Percentiles rank a stretch among this genome's conserved stretches.
These are phyloP conservation scores for Callorhinus ursinus DNA, from an alignment of 2,113 vertebrate genomes.

Conservation along the genomic window DNA sequence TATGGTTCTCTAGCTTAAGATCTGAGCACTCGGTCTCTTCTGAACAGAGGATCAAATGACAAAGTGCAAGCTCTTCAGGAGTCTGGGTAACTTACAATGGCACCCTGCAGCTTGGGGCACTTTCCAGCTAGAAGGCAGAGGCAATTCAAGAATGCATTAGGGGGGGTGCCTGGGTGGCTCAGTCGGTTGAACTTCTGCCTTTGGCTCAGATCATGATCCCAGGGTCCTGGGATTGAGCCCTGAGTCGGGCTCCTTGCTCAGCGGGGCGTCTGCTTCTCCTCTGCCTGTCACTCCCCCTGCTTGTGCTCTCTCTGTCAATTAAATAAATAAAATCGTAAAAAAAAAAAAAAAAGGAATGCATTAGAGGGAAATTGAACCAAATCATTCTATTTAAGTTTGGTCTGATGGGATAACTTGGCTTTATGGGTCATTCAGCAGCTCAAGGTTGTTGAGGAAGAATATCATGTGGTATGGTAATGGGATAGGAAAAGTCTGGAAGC, in stretches of 20 bases:
- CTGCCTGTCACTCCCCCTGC: too few species aligned
- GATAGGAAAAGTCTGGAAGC: background rate
- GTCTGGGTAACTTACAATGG: background rate
- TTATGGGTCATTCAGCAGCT: background rate
- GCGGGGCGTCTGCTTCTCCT: too few species aligned
- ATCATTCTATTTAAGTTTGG: background rate
- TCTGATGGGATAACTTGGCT: background rate
- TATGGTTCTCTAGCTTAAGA: background rate
- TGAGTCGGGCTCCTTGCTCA: too few species aligned
- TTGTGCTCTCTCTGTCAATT: too few species aligned
- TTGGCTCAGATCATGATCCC: too few species aligned
- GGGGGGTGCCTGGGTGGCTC: too few species aligned
- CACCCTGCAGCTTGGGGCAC: background rate
- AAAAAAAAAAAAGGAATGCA: background rate
- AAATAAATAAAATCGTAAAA: too few species aligned
- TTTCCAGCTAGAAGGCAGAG: background rate
- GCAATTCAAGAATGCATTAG: background rate
- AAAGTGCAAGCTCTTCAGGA: background rate
- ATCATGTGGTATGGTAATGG: background rate
- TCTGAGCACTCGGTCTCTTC: background rate
- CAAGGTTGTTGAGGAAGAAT: background rate
- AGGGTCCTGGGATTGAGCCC: too few species aligned
- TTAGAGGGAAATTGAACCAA: background rate
- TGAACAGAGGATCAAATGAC: background rate
- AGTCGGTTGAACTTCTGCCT: too few species aligned